Conservation (phyloP, 1,140 invertebrate genomes). For the Berghia stephanieae region DNA sequence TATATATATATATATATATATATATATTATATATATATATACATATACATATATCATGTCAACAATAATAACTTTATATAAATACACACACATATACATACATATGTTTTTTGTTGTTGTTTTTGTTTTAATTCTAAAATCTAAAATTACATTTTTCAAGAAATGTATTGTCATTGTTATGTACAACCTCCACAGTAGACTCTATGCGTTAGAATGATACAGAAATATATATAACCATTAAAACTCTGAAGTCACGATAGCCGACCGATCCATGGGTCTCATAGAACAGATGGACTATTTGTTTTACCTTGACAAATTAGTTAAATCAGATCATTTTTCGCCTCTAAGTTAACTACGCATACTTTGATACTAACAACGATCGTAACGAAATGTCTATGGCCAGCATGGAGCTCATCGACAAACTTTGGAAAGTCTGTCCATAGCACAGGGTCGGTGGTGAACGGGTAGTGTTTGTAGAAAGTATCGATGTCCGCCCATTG, state of each 20-base stretch:
- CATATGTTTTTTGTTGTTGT: background rate
- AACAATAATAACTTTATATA: background rate
- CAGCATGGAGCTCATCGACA: constrained; percentile 61
- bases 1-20: background rate
- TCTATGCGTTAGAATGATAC: background rate
- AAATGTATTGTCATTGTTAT: background rate
- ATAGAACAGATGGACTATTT: background rate
- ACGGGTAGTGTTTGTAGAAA: constrained; percentile 62
- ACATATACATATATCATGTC: background rate
- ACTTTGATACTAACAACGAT: constrained; percentile 58
- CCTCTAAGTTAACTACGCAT: background rate
- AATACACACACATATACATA: background rate
- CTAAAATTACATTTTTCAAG: background rate
- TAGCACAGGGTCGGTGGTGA: constrained; percentile 64
- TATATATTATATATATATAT: background rate
- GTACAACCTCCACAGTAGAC: background rate
- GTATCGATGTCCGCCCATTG: constrained; percentile 69
- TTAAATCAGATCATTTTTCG: background rate
- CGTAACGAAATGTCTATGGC: constrained; percentile 64
- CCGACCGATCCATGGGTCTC: background rate
- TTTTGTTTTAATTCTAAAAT: background rate
- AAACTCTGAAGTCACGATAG: background rate
- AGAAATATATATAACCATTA: background rate
- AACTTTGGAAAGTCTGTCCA: constrained; percentile 64
- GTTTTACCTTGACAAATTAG: background rate